Evolutionary conservation across 1,140 invertebrate species (phyloP).

Genomic region (Leptoteleia sp.): DNA sequence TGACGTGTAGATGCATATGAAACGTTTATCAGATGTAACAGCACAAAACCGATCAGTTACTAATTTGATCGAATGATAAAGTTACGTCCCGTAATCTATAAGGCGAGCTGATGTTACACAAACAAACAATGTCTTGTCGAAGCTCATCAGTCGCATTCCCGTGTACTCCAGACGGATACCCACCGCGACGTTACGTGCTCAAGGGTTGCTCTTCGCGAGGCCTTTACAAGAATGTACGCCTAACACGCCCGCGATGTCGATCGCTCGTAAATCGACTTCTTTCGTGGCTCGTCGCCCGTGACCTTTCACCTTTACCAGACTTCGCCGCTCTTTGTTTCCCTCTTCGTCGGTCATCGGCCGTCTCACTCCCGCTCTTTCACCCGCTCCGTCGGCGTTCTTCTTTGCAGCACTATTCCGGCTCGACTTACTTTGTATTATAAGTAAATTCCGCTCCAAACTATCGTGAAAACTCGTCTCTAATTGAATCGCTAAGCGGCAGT

Average conservation of each 20-base stretch:
- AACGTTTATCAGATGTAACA: conserved; percentile 44
- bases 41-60: conserved; percentile 66
- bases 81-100: conserved; percentile 55
- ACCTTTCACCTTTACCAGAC: conserved; percentile 63
- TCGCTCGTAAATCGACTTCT: conserved; percentile 66
- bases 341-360: background rate
- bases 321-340: conserved; percentile 48
- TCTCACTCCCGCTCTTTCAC: conserved; percentile 26
- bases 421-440: conserved; percentile 60
- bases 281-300: conserved; percentile 64
- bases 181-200: conserved; percentile 63
- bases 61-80: conserved; percentile 72
- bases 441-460: conserved; percentile 60
- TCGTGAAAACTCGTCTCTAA: conserved; percentile 60
- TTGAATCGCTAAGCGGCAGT: conserved; percentile 52
- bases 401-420: conserved; percentile 47
- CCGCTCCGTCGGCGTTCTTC: conserved; percentile 20
- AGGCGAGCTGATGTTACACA: conserved; percentile 65
- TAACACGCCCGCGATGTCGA: conserved; percentile 60
- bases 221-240: conserved; percentile 53
- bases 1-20: conserved; percentile 21
- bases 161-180: conserved; percentile 43
- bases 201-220: conserved; percentile 60
- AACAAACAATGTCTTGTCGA: conserved; percentile 68
- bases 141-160: conserved; percentile 51